phyloP scores from a whole-genome alignment of 64 coral and sea anemone species.

The Trachythela sp. region DNA sequence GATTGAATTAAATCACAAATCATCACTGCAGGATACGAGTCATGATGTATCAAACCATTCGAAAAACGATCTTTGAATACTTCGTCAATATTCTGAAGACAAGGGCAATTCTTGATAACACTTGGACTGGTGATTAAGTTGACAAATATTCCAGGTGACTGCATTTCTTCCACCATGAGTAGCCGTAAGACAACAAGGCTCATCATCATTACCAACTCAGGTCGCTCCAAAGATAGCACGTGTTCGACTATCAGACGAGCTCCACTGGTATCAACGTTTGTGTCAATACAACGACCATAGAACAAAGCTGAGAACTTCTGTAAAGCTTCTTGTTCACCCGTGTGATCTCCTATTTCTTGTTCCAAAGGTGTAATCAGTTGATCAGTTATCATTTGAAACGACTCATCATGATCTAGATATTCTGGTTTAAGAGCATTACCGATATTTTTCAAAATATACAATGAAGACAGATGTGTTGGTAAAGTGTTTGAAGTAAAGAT shows the following conservation, averaged over 20 bases:
- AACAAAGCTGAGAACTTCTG: background rate
- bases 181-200: background rate
- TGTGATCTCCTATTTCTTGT: background rate
- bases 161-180: background rate
- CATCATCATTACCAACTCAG: background rate
- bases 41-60: background rate
- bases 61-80: background rate
- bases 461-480: background rate
- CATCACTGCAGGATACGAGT: background rate
- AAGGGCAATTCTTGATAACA: background rate
- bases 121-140: background rate
- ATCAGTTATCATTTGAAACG: background rate
- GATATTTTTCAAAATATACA: background rate
- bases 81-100: conserved; percentile 21
- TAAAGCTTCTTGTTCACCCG: background rate
- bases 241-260: background rate
- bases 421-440: background rate
- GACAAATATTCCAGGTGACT: background rate
- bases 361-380: background rate
- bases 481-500: background rate
- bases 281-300: background rate
- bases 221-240: background rate
- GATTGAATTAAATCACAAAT: background rate
- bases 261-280: background rate
- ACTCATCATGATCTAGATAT: background rate